A percentile compares a stretch with the other conserved stretches of the same genome.
Conservation (phyloP, 2,113 vertebrate species). For the Picathartes gymnocephalus region DNA sequence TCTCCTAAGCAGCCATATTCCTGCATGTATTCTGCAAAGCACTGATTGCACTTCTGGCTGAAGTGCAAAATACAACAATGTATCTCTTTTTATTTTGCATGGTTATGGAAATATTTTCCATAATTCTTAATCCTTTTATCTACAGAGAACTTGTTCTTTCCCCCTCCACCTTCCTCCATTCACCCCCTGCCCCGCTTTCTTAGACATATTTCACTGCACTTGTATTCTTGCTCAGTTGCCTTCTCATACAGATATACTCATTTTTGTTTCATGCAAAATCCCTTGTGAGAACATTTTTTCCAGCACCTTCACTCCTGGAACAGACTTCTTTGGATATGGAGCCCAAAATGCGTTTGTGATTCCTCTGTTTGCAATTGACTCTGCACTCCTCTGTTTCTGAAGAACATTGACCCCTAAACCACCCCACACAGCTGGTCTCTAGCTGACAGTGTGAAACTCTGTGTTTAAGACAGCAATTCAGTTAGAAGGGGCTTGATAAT, state of each 20-base stretch:
- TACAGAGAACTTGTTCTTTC: background rate
- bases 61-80: background rate
- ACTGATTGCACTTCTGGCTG: background rate
- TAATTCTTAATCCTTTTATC: background rate
- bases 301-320: background rate
- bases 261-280: background rate
- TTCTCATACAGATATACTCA: background rate
- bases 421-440: background rate
- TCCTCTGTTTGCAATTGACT: background rate
- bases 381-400: background rate
- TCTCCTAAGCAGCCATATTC: background rate
- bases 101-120: background rate
- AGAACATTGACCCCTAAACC: background rate
- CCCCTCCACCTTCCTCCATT: background rate
- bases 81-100: background rate
- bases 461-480: background rate
- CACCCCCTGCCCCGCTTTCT: background rate
- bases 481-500: slow-evolving; percentile 6
- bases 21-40: background rate
- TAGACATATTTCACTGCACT: background rate
- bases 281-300: background rate
- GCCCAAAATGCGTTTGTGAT: rapidly evolving
- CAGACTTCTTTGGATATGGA: background rate
- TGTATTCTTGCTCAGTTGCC: background rate
- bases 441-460: background rate